phyloP scores from a whole-genome alignment of 2,797 vertebrate genomes.

The Mareca penelope region DNA sequence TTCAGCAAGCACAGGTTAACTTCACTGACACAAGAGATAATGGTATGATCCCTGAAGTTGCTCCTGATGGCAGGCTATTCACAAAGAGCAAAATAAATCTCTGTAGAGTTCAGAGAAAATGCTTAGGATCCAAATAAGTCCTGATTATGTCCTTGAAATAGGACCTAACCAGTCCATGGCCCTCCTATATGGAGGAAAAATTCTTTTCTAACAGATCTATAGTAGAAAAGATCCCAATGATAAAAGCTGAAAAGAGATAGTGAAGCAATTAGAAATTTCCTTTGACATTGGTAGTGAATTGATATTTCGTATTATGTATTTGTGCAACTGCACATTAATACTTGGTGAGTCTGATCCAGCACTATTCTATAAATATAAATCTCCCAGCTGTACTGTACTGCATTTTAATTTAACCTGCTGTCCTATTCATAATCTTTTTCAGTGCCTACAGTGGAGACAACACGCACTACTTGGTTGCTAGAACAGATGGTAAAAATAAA shows the following conservation, averaged over 20 bases:
- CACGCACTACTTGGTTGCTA: constrained; percentile 88
- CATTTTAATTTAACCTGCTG: background rate
- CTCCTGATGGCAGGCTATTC: background rate
- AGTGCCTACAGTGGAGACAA: constrained; percentile 96
- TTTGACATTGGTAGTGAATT: background rate
- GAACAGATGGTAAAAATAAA: constrained; percentile 92
- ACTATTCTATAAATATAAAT: constrained; percentile 1
- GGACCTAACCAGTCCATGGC: background rate
- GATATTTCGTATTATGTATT: background rate
- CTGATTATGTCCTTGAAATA: constrained; percentile 22
- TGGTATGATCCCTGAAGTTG: background rate
- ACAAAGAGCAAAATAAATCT: background rate
- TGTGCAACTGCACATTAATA: background rate
- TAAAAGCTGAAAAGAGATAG: background rate
- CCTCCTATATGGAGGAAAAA: background rate
- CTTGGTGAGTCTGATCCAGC: background rate
- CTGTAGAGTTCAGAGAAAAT: constrained; percentile 1
- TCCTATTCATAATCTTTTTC: background rate
- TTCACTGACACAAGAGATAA: background rate
- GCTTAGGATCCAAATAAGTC: constrained; percentile 40
- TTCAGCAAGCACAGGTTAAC: background rate
- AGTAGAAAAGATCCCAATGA: background rate
- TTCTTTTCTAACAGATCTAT: background rate
- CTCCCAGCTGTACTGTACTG: background rate
- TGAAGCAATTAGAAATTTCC: constrained; percentile 1